Evolutionary conservation across 2,797 vertebrate genomes (phyloP), one percentile per base, ranked within the genome.

Genomic region (Ambastaia sidthimunki): DNA sequence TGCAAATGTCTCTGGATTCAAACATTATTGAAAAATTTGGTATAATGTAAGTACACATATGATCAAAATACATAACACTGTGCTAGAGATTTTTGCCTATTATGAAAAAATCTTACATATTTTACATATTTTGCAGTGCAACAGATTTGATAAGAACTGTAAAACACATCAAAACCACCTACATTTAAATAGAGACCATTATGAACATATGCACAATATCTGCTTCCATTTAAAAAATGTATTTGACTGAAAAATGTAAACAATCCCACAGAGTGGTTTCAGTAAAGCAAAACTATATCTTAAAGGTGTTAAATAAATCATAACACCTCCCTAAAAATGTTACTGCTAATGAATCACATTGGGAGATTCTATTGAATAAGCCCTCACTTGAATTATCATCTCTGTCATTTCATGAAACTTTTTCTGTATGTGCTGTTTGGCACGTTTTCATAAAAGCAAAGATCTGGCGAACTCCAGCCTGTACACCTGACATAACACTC

Each of bases 401-500:
- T 85, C 77, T 83, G 50, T 81, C 86, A 88, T 82, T 82, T 85
- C 86, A 85, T 78, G 0, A 84, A 66, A 25, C 10, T 77, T 80
- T 86, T 87, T n/a, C 87, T 84, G 71, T 79, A 85, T 87, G 87
- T 88, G 86, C 85, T 90, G 86, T 87, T 84, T 89, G 88, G 90
- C 90, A 73, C 23, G 84, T 92, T 91, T 91, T 90, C 88, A 91
- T 88, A 86, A 88, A 90, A 93, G 92, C 81, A 28, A 71, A 85
- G 81, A 84, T 89, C 87, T 93, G 92, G 90, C 89, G 82, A 85
- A 82, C 23, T 72, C 54, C 76, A 59, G 86, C 85, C 85, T 82
- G 86, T 87, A 84, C 95, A 96, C 94, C 95, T 96, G 95, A 93
- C 91, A 93, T 93, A 96, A 96, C 93, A 95, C 82, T 73, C 77